Conservation (phyloP, 2,888 invertebrate genomes). For the Epirrhoe tristata region DNA sequence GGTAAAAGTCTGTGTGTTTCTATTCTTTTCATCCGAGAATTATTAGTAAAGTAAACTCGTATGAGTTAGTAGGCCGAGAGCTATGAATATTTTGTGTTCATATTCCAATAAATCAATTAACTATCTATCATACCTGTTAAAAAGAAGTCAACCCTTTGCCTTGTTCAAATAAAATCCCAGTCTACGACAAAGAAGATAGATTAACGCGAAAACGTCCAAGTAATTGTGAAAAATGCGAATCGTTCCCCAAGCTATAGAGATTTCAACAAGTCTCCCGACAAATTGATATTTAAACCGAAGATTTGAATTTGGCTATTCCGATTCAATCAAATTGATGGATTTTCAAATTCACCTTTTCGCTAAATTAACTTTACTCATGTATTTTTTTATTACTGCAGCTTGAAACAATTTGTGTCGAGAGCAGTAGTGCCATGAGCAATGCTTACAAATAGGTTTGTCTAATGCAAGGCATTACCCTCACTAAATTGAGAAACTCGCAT, state of each 20-base stretch:
- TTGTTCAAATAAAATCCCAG: conserved; percentile 77
- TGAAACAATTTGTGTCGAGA: too few relatives aligned
- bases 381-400: background rate
- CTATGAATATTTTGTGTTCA: too few relatives aligned
- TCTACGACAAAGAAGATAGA: conserved; percentile 77
- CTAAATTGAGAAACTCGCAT: too few relatives aligned
- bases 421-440: too few relatives aligned
- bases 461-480: too few relatives aligned
- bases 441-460: too few relatives aligned
- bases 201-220: conserved; percentile 79
- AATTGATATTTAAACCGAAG: conserved; percentile 45
- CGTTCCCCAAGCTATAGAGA: conserved; percentile 67
- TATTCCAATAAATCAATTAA: too few relatives aligned
- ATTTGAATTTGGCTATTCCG: conserved; percentile 40
- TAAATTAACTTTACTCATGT: background rate
- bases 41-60: background rate
- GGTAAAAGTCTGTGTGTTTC: background rate
- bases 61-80: too few relatives aligned
- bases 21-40: background rate
- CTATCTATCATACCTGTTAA: conserved; percentile 47
- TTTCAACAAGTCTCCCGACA: conserved; percentile 49
- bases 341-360: conserved; percentile 10
- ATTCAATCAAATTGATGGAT: conserved; percentile 36
- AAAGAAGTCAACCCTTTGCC: conserved; percentile 66
- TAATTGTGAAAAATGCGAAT: conserved; percentile 83